Conservation (phyloP, 2,888 invertebrate species). For the Drymonia ruficornis region DNA sequence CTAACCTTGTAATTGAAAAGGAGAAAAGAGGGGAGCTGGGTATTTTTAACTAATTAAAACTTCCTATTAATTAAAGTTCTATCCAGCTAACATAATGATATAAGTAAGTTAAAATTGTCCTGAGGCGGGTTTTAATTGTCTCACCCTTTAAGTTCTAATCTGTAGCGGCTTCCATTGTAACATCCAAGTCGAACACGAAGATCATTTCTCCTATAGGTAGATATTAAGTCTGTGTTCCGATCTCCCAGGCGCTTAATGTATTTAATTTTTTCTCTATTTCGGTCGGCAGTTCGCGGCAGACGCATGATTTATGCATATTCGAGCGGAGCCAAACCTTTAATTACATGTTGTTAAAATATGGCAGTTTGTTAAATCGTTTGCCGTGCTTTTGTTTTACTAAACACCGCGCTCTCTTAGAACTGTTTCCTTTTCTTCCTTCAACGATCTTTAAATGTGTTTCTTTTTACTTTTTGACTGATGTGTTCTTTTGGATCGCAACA, state of each 20-base stretch:
- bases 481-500: neutral
- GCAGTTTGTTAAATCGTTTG: slow-evolving; percentile 83
- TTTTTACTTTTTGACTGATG: slow-evolving; percentile 32
- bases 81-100: no score
- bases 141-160: neutral
- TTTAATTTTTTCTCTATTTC: slow-evolving; percentile 85
- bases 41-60: neutral
- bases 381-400: slow-evolving; percentile 80
- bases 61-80: no score
- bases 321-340: slow-evolving; percentile 83
- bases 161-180: slow-evolving; percentile 4
- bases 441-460: slow-evolving; percentile 48
- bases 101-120: no score
- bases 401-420: slow-evolving; percentile 69
- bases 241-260: slow-evolving; percentile 75
- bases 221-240: slow-evolving; percentile 36
- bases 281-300: slow-evolving; percentile 82
- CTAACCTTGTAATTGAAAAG: neutral
- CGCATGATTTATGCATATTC: slow-evolving; percentile 84
- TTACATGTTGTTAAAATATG: slow-evolving; percentile 85
- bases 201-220: slow-evolving; percentile 31
- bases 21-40: no score
- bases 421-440: slow-evolving; percentile 62
- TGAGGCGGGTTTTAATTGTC: neutral
- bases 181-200: slow-evolving; percentile 11